These are phyloP conservation scores for Lomographa bimaculata DNA, from an alignment of 2,888 invertebrate species.

Conservation along the genomic window DNA sequence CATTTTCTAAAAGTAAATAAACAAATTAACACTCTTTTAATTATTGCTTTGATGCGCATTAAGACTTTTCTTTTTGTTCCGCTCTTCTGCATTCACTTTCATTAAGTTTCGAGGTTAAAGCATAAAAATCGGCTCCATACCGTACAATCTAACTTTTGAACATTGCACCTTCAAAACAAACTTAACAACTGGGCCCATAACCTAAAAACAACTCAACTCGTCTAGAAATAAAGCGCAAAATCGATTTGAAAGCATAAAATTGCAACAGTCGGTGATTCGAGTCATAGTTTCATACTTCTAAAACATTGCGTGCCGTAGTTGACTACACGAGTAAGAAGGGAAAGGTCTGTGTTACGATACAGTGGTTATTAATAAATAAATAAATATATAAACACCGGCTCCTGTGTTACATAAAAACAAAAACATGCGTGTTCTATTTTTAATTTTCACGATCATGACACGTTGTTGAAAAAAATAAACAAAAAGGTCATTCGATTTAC, in stretches of 20 bases:
- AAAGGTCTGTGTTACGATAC: slow-evolving; percentile 59
- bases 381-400: slow-evolving; percentile 17
- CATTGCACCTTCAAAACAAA: slow-evolving; percentile 60
- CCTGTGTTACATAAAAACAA: slow-evolving; percentile 8
- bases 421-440: slow-evolving; percentile 7
- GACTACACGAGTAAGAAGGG: slow-evolving; percentile 66
- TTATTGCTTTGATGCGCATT: slow-evolving; percentile 21
- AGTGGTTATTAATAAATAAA: slow-evolving; percentile 11
- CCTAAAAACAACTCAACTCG: slow-evolving; percentile 41
- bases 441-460: too few relatives aligned
- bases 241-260: slow-evolving; percentile 40
- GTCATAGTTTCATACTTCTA: slow-evolving; percentile 75
- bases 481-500: slow-evolving; percentile 10
- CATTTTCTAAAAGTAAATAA: slow-evolving; percentile 17
- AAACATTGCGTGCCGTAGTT: slow-evolving; percentile 75
- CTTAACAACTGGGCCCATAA: slow-evolving; percentile 44
- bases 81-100: slow-evolving; percentile 47
- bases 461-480: slow-evolving; percentile 18
- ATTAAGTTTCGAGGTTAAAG: slow-evolving; percentile 40
- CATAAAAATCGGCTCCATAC: slow-evolving; percentile 17
- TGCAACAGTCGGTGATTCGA: slow-evolving; percentile 70
- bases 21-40: slow-evolving; percentile 17
- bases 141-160: slow-evolving; percentile 49
- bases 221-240: slow-evolving; percentile 30
- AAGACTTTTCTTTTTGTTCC: slow-evolving; percentile 40